Percentiles rank a stretch among this genome's conserved stretches.
phyloP scores from a whole-genome alignment of 2,888 invertebrate species.

The Acleris laterana region DNA sequence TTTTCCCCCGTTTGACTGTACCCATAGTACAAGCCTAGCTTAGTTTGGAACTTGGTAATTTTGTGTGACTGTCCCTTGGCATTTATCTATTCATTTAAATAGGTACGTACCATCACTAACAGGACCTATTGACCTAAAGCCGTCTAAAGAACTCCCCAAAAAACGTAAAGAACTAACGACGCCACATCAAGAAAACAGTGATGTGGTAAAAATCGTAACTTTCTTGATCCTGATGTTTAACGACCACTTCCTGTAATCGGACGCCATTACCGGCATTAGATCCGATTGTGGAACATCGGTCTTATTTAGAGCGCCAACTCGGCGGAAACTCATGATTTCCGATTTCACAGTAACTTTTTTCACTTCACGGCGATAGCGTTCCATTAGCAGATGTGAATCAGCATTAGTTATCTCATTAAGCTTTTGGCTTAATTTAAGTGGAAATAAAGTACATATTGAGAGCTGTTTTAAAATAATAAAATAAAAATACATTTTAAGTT shows the following conservation, averaged over 20 bases:
- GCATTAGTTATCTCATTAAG: not conserved
- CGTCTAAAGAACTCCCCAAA: too few relatives aligned
- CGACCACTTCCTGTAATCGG: conserved; percentile 57
- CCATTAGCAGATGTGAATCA: conserved; percentile 10
- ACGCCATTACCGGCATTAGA: conserved; percentile 55
- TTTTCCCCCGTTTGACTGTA: too few relatives aligned
- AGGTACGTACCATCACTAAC: too few relatives aligned
- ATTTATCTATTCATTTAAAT: too few relatives aligned
- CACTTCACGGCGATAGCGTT: conserved; percentile 2
- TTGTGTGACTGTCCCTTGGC: too few relatives aligned
- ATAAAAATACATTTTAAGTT: too few relatives aligned
- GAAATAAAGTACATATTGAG: too few relatives aligned
- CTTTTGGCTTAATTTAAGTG: not conserved
- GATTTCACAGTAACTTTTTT: conserved; percentile 21
- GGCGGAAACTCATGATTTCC: conserved; percentile 26
- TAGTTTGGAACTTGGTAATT: too few relatives aligned
- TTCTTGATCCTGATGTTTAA: conserved; percentile 45
- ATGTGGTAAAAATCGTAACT: conserved; percentile 16
- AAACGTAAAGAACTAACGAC: too few relatives aligned
- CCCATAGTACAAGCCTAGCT: too few relatives aligned
- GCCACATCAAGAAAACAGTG: not conserved
- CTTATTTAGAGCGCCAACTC: conserved; percentile 43
- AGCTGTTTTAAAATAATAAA: too few relatives aligned
- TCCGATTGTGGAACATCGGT: conserved; percentile 52
- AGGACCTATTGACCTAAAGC: too few relatives aligned